A percentile compares a stretch with the other conserved stretches of the same genome.
These are phyloP conservation scores for Pseudococcus longispinus DNA, from an alignment of 2,888 invertebrate genomes.

Conservation along the genomic window DNA sequence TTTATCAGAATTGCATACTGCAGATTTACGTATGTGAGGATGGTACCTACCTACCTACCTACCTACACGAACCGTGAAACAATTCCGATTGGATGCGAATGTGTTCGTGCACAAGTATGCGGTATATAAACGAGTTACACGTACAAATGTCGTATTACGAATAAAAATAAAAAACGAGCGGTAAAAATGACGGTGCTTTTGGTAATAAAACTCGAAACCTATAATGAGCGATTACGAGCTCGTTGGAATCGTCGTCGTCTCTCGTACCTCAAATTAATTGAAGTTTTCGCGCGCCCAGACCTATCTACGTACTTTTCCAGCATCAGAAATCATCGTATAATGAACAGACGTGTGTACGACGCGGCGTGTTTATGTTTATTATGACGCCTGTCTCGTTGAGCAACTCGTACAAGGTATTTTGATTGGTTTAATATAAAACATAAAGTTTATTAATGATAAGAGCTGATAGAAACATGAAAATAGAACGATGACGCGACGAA, in stretches of 20 bases:
- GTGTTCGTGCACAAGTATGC: not conserved
- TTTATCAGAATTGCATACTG: not conserved
- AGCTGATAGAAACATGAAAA: not conserved
- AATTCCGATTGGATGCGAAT: not conserved
- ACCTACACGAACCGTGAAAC: not conserved
- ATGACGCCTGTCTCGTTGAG: not conserved
- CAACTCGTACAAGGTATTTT: not conserved
- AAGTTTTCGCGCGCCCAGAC: not conserved
- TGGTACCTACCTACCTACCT: not conserved
- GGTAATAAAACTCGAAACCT: conserved; percentile 22
- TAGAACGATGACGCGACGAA: not conserved
- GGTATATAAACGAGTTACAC: not conserved
- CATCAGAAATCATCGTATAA: not conserved
- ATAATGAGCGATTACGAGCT: conserved; percentile 4
- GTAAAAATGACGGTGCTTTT: conserved; percentile 22
- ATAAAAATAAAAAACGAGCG: not conserved
- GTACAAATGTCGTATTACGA: not conserved
- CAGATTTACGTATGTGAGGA: not conserved
- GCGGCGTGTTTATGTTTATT: not conserved
- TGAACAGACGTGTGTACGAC: not conserved
- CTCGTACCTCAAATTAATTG: not conserved
- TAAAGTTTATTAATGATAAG: not conserved
- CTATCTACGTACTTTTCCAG: not conserved
- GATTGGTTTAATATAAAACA: not conserved
- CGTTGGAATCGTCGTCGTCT: not conserved